A percentile compares a stretch with the other conserved stretches of the same genome.
phyloP scores from a whole-genome alignment of 2,888 invertebrate genomes.

The Elysia crispata region DNA sequence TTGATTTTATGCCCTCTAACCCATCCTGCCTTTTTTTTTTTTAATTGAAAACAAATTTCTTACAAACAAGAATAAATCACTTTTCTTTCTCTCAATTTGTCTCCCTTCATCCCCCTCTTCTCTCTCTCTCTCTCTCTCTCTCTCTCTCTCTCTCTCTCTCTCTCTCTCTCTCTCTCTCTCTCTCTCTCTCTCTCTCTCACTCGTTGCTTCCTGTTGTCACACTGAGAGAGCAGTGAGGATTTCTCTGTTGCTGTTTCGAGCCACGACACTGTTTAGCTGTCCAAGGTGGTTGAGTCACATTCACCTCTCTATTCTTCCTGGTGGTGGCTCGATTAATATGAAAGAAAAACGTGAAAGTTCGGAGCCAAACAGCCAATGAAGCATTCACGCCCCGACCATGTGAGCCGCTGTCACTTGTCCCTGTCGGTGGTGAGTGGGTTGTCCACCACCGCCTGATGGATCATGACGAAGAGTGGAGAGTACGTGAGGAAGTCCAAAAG shows the following conservation, averaged over 20 bases:
- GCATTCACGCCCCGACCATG: too few species aligned
- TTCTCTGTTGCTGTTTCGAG: constrained; percentile 15
- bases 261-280: neutral
- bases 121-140: constrained; percentile 32
- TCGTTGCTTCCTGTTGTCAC: neutral
- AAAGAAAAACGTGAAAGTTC: too few species aligned
- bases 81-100: too few species aligned
- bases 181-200: constrained; percentile 25
- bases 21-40: too few species aligned
- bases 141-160: constrained; percentile 18
- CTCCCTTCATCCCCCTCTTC: constrained; percentile 5
- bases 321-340: too few species aligned
- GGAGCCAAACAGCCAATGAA: too few species aligned
- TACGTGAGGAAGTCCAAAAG: constrained; percentile 76
- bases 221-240: neutral
- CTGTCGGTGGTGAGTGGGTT: constrained; percentile 68
- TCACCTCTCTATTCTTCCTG: too few species aligned
- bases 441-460: constrained; percentile 72
- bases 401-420: neutral
- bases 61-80: too few species aligned
- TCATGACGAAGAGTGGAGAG: constrained; percentile 75
- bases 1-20: too few species aligned
- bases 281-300: too few species aligned
- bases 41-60: neutral
- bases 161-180: constrained; percentile 11